phyloP scores from a whole-genome alignment of 37 sponge, comb jelly and placozoan genomes.

The Oscarella lobularis region DNA sequence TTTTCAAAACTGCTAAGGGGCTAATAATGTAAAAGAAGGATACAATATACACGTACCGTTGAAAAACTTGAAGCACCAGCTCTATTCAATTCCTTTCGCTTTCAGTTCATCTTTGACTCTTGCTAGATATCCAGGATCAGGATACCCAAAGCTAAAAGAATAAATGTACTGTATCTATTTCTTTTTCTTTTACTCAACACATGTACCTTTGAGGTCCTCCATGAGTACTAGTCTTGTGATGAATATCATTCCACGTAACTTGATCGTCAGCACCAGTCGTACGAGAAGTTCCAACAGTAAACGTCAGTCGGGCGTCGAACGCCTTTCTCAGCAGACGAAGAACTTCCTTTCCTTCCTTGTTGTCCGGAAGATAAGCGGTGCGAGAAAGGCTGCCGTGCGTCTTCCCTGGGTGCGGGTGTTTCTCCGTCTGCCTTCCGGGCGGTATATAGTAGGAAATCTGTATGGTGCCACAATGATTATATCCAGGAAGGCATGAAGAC shows the following conservation, averaged over 20 bases:
- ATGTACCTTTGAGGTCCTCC: slow-evolving; percentile 32
- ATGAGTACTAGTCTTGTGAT: slow-evolving; percentile 31
- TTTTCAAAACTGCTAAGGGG: too few relatives aligned
- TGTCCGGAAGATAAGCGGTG: slow-evolving; percentile 1
- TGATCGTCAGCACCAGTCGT: slow-evolving; percentile 21
- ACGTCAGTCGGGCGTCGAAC: slow-evolving; percentile 51
- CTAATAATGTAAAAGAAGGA: too few relatives aligned
- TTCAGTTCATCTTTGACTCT: slow-evolving; percentile 52
- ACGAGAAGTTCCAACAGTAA: slow-evolving; percentile 32
- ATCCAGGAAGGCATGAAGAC: slow-evolving; percentile 4
- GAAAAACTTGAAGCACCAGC: too few relatives aligned
- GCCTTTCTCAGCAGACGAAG: slow-evolving; percentile 61
- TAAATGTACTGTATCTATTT: too few relatives aligned
- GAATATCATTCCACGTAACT: slow-evolving; percentile 39
- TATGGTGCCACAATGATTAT: neutral
- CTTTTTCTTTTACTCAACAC: too few relatives aligned
- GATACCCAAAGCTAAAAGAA: slow-evolving; percentile 52
- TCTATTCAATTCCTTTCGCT: slow-evolving; percentile 60
- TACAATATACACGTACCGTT: too few relatives aligned
- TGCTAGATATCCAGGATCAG: slow-evolving; percentile 39
- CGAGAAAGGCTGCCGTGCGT: neutral
- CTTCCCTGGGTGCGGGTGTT: neutral
- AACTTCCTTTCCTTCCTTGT: slow-evolving; percentile 28
- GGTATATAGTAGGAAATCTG: neutral
- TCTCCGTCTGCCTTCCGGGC: neutral